Percentiles rank a stretch among this genome's conserved stretches.
phyloP scores from a whole-genome alignment of 2,888 invertebrate genomes.

The Amblyteles armatorius region DNA sequence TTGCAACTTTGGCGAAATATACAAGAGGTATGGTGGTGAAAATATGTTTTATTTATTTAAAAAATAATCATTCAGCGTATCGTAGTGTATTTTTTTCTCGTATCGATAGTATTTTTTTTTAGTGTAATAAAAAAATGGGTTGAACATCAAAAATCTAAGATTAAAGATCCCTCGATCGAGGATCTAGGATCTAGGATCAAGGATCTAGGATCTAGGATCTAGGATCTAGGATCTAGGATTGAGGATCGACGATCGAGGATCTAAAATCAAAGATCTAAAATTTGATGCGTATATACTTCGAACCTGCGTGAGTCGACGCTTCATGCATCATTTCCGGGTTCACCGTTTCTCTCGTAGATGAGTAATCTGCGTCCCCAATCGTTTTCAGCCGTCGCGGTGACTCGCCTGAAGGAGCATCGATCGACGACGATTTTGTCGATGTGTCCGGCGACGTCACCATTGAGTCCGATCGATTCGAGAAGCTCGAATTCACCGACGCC shows the following conservation, averaged over 20 bases:
- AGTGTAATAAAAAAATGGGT: no score
- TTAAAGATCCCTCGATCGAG: no score
- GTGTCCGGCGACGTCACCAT: slow-evolving; percentile 87
- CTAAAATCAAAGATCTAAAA: no score
- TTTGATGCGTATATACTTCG: no score
- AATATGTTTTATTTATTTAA: slow-evolving; percentile 7
- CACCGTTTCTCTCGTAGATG: slow-evolving; percentile 85
- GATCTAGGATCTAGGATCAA: no score
- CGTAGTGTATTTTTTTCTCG: no score
- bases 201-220: no score
- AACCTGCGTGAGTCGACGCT: no score
- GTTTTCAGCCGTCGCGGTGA: slow-evolving; percentile 87
- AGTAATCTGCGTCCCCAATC: slow-evolving; percentile 90
- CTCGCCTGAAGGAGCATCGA: slow-evolving; percentile 85
- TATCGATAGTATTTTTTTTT: no score
- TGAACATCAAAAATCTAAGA: no score
- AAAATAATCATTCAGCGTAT: background rate
- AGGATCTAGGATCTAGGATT: no score
- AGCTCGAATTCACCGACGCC: slow-evolving; percentile 87
- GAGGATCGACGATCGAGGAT: no score
- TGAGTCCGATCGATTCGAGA: slow-evolving; percentile 87
- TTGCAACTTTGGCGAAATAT: slow-evolving; percentile 43
- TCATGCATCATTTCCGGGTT: background rate
- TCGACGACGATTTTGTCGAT: slow-evolving; percentile 87
- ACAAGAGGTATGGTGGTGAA: slow-evolving; percentile 33